These are phyloP conservation scores for Azemiops feae DNA, from an alignment of 2,113 vertebrate genomes.

Conservation along the genomic window DNA sequence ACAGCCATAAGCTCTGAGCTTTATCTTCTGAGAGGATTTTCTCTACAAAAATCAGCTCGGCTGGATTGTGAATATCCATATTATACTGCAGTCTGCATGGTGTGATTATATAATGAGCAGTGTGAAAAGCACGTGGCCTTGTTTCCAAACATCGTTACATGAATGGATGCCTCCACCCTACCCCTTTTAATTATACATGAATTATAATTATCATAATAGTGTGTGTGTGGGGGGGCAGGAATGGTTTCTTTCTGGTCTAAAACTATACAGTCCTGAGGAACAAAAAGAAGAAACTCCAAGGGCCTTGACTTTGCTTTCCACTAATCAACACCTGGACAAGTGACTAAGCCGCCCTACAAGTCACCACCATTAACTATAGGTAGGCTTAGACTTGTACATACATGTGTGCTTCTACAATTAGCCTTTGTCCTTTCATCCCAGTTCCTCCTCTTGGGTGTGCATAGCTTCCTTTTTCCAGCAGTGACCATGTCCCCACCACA, in stretches of 20 bases:
- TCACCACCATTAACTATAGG: neutral
- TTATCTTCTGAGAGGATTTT: neutral
- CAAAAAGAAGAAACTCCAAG: neutral
- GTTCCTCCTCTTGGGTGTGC: neutral
- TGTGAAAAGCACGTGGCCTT: neutral
- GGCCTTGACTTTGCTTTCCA: neutral
- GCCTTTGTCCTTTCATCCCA: neutral
- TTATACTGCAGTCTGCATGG: neutral
- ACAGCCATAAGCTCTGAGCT: neutral
- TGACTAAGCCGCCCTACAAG: neutral
- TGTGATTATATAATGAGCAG: neutral
- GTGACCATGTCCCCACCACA: too few relatives aligned
- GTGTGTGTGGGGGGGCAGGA: neutral
- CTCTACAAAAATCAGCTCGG: neutral
- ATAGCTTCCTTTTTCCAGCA: neutral
- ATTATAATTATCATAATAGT: neutral
- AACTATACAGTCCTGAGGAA: neutral
- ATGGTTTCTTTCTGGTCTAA: neutral
- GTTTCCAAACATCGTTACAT: neutral
- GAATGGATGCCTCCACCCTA: fast-evolving
- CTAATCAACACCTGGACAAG: neutral
- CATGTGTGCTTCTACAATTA: neutral
- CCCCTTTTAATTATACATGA: neutral
- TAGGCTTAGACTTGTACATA: neutral
- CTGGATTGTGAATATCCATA: neutral